A percentile compares a stretch with the other conserved stretches of the same genome.
These are phyloP conservation scores for Eurypyga helias DNA, from an alignment of 2,113 vertebrate genomes.

Conservation along the genomic window DNA sequence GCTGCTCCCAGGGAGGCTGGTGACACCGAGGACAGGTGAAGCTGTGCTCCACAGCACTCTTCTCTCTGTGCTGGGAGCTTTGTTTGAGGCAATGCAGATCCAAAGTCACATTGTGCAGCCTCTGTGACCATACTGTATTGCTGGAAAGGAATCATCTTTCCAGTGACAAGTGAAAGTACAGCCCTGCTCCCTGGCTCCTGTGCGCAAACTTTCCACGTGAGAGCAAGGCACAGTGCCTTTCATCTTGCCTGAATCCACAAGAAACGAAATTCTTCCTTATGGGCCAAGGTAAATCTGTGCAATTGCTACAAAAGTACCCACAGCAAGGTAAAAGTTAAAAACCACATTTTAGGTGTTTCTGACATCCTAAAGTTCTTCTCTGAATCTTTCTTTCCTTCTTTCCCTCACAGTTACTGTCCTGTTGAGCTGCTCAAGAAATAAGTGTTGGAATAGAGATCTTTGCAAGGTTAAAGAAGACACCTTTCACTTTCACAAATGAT, in stretches of 20 bases:
- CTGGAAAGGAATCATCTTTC: neutral
- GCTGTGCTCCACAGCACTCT: neutral
- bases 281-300: neutral
- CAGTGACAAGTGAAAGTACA: neutral
- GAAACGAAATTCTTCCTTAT: neutral
- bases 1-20: neutral
- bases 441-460: neutral
- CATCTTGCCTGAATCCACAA: neutral
- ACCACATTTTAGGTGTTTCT: neutral
- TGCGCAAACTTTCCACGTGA: neutral
- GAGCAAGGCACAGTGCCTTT: neutral
- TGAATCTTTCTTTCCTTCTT: neutral
- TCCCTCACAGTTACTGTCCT: neutral
- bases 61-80: neutral
- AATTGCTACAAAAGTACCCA: neutral
- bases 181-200: neutral
- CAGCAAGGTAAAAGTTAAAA: neutral
- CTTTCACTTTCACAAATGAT: constrained; percentile 56
- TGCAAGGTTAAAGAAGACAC: constrained; percentile 69
- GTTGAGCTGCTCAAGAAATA: neutral
- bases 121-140: neutral
- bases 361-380: neutral
- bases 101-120: neutral
- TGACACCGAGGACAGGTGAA: neutral
- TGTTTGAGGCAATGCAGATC: neutral